Base-by-base conservation (phyloP, 2,113 vertebrate genomes). In the Calidris pugnax region DNA sequence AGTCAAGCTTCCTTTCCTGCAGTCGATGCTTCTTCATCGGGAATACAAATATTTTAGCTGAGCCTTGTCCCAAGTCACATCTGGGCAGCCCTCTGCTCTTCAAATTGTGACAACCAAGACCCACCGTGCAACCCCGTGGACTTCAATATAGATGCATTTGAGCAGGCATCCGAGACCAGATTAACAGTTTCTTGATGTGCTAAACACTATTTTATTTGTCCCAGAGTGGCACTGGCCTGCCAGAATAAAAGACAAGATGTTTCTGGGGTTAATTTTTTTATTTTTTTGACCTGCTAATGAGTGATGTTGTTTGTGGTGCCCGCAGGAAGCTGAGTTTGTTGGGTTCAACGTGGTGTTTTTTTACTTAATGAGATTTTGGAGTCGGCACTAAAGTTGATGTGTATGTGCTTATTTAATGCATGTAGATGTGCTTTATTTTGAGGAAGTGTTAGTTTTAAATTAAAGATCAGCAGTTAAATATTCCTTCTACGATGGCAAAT, bases 371-470 rank as follows among this genome's bases (percentile, higher is more conserved):
- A 64, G 27, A 27, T 18, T 75, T 93, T 41, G 14, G 50, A 78
- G 56, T 35, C 47, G 64, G 21, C 55, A 11, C 57, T 79, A 5
- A 14, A 30, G 69, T 64, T 77, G 53, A 48, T 74, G 47, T 53
- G 24, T 78, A 55, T 60, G 56, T 86, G 67, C 73, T 87, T 80
- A 74, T 75, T 84, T 90, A 75, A 66, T 85, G 59, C 83, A 80
- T 93, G 45, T 82, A 89, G 45, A 83, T 93, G 75, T 88, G 56
- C 28, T 89, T 89, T 95, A 77, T 90, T 96, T 97, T 95, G 72
- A 64, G 94, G n/a, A 95, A 62, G 82, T 77, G 85, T 94, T 95
- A 82, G 73, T 87, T 97, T 95, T 85, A 87, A 84, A 86, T 95
- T 91, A 79, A 94, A 91, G 79, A 55, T 91, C 82, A 95, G 39